Evolutionary conservation across 2,113 vertebrate genomes (phyloP).

Genomic region (Coregonus clupeaformis): DNA sequence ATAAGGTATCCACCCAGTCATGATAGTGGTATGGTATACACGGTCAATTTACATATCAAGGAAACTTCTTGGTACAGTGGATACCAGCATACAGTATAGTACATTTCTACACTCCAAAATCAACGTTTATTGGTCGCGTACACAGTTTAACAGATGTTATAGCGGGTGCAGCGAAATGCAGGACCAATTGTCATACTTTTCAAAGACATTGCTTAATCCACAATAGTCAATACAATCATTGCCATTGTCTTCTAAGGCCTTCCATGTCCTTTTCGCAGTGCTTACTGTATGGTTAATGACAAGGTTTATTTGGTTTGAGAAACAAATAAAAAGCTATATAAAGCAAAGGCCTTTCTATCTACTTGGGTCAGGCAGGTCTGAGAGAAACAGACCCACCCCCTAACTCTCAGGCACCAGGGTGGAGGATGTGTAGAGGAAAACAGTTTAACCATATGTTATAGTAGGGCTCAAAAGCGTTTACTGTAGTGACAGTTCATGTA

Average conservation of each 20-base stretch:
- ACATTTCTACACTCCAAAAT: not conserved
- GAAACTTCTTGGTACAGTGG: not conserved
- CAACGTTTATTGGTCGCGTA: no score
- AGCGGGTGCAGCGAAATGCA: no score
- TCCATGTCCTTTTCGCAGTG: not conserved
- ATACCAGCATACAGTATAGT: not conserved
- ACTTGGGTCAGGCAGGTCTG: not conserved
- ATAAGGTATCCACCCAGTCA: not conserved
- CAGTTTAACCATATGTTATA: not conserved
- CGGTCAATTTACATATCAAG: not conserved
- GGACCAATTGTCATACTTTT: not conserved
- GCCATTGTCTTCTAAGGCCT: not conserved
- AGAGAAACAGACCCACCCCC: not conserved
- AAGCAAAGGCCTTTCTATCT: not conserved
- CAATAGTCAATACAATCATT: constrained; percentile 12
- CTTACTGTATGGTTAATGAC: not conserved
- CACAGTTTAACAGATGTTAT: no score
- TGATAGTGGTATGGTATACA: not conserved
- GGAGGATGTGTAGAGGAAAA: not conserved
- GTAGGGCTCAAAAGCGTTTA: not conserved
- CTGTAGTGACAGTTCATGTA: not conserved
- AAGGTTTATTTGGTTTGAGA: not conserved
- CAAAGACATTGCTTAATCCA: not conserved
- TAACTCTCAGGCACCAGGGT: not conserved
- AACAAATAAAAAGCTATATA: constrained; percentile 1